Evolutionary conservation across 2,888 invertebrate genomes (phyloP), one percentile per base, ranked within the genome.

Genomic region (Drosophila pullipes): DNA sequence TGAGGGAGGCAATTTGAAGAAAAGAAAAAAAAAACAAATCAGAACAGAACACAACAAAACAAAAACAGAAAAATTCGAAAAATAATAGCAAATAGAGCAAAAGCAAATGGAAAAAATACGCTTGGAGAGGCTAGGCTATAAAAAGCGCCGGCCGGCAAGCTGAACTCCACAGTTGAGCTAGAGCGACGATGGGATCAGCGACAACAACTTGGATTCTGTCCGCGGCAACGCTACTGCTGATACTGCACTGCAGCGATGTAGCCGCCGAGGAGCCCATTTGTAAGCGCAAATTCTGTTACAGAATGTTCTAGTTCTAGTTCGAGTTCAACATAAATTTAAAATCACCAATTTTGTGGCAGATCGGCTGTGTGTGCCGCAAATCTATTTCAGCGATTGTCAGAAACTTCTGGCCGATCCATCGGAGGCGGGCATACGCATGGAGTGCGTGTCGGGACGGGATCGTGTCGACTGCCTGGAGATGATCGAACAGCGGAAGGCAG

Each of bases 401-500:
- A 94, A 95, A 75, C 74, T 94, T 52, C 76, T 93, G 22, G 92
- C 92, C 69, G 93, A 93, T 84, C 93, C 93, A 30, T 93, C 93
- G 30, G 92, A 93, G 74, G 93, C 92, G 58, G 93, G 93, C 65
- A 93, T 93, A 28, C 87, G 83, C 22, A 96, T 97, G 96, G 94
- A 95, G 76, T 97, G 97, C 92, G 94, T 97, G 18, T 93, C 96
- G 2, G 97, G 96, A 1, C 95, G 96, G 85, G 97, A 97, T 94
- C 95, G 96, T 4, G 84, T 93, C 59, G 92, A 92, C 39, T 98
- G 98, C 90, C 95, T 98, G 85, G 95, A 95, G 71, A 95, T 95
- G 92, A 96, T 98, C 11, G 96, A 96, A 76, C 95, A 95, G 80
- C 95, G 96, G 31, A 95, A 96, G 89, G 98, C 97, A 0, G 98